Evolutionary conservation across 2,113 vertebrate species (phyloP).

Genomic region (Dicentrarchus labrax): DNA sequence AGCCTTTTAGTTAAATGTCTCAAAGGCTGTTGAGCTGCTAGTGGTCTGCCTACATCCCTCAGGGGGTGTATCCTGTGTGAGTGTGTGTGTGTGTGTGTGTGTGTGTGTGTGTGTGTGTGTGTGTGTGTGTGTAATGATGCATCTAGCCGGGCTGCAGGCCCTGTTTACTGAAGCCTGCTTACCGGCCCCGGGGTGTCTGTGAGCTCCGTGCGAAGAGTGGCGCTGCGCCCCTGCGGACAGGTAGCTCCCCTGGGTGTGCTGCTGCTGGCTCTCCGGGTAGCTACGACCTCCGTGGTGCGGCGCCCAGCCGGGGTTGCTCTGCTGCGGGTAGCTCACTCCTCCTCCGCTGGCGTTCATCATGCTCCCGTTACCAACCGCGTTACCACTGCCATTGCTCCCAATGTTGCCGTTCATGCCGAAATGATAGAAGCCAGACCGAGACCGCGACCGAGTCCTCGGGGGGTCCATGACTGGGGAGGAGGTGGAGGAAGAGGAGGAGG

Average conservation of each 20-base stretch:
- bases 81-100: conserved; percentile 27
- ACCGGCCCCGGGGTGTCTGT: conserved; percentile 85
- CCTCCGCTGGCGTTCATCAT: conserved; percentile 75
- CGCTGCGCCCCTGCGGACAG: conserved; percentile 80
- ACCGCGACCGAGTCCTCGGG: conserved; percentile 87
- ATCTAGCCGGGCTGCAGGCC: conserved; percentile 58
- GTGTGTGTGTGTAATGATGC: conserved; percentile 39
- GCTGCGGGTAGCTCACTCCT: conserved; percentile 78
- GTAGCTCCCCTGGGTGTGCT: conserved; percentile 78
- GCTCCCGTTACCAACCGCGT: conserved; percentile 74
- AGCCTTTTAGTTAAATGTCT: conserved; percentile 59
- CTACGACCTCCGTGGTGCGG: conserved; percentile 79
- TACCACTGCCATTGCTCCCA: conserved; percentile 73
- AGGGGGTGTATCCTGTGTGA: conserved; percentile 44
- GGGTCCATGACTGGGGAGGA: conserved; percentile 82
- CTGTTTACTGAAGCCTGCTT: conserved; percentile 59
- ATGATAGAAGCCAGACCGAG: conserved; percentile 87
- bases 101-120: conserved; percentile 23
- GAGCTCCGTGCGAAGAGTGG: conserved; percentile 78
- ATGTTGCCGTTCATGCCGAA: conserved; percentile 77
- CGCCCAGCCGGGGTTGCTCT: conserved; percentile 80
- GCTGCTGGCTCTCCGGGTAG: conserved; percentile 83
- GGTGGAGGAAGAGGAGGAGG: conserved; percentile 49
- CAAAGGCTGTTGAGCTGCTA: conserved; percentile 51
- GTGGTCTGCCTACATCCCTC: conserved; percentile 57